Conservation (phyloP, 2,888 invertebrate genomes). For the Drosophila leonis region DNA sequence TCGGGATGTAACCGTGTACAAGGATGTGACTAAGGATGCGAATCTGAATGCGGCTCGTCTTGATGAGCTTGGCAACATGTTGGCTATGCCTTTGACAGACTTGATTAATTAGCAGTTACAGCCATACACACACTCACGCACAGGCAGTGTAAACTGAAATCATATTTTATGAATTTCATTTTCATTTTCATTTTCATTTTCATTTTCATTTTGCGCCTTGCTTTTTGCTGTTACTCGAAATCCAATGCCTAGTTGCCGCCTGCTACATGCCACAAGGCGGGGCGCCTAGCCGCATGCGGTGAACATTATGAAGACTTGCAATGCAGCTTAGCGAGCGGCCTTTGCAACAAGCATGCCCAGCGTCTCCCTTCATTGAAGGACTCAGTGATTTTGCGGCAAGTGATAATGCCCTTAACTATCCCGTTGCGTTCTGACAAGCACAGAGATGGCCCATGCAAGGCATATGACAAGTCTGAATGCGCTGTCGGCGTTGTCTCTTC, state of each 20-base stretch:
- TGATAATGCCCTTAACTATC: conserved; percentile 42
- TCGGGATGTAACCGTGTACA: conserved; percentile 15
- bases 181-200: conserved; percentile 53
- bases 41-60: conserved; percentile 13
- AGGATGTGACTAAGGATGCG: conserved; percentile 23
- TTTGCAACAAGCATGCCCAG: conserved; percentile 33
- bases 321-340: conserved; percentile 50
- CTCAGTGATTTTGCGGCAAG: conserved; percentile 26
- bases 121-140: conserved; percentile 1
- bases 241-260: conserved; percentile 11
- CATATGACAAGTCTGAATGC: conserved; percentile 1
- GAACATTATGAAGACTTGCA: conserved; percentile 74
- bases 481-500: neutral
- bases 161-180: conserved; percentile 53
- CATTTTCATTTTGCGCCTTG: conserved; percentile 28
- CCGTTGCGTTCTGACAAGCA: conserved; percentile 5
- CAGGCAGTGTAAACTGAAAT: conserved; percentile 24
- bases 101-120: conserved; percentile 56
- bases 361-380: conserved; percentile 33
- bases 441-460: neutral
- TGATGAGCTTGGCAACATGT: conserved; percentile 46
- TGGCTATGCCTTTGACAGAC: conserved; percentile 57
- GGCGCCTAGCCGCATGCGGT: conserved; percentile 61
- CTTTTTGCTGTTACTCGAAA: conserved; percentile 12
- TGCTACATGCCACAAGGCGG: conserved; percentile 25